A percentile compares a stretch with the other conserved stretches of the same genome.
Evolutionary conservation across 2,113 vertebrate species (phyloP).

Genomic region (Trachemys scripta): DNA sequence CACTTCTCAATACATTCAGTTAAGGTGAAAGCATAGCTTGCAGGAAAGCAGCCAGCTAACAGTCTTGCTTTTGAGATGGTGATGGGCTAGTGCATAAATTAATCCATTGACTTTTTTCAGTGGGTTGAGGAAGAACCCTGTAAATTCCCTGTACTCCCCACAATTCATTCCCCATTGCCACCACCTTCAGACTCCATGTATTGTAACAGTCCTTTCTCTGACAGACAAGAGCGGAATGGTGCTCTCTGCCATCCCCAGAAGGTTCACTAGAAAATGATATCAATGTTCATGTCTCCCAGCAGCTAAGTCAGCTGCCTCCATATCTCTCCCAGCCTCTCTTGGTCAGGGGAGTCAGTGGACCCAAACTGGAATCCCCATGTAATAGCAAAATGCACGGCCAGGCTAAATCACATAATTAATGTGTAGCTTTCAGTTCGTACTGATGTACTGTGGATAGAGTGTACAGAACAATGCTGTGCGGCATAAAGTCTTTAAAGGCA

Average conservation of each 20-base stretch:
- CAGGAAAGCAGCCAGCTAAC: not conserved
- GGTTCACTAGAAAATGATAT: not conserved
- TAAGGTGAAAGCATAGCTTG: constrained; percentile 5
- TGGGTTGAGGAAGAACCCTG: not conserved
- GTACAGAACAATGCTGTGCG: not conserved
- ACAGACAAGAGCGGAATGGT: not conserved
- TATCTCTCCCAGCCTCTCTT: not conserved
- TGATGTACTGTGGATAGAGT: not conserved
- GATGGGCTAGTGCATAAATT: not conserved
- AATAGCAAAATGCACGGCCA: constrained; percentile 1
- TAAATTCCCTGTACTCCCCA: not conserved
- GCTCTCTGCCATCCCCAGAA: not conserved
- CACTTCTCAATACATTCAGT: not conserved
- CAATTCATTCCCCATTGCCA: not conserved
- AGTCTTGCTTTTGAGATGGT: not conserved
- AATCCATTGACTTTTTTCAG: not conserved
- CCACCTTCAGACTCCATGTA: not conserved
- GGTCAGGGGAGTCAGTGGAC: not conserved
- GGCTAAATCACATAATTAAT: not conserved
- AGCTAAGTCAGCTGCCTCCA: not conserved
- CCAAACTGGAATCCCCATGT: not conserved
- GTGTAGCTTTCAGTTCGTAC: not conserved
- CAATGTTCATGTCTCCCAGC: not conserved
- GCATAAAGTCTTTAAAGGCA: not conserved
- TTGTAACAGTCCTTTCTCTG: not conserved